Conservation (phyloP, 2,888 invertebrate species). For the Erebia epiphron region DNA sequence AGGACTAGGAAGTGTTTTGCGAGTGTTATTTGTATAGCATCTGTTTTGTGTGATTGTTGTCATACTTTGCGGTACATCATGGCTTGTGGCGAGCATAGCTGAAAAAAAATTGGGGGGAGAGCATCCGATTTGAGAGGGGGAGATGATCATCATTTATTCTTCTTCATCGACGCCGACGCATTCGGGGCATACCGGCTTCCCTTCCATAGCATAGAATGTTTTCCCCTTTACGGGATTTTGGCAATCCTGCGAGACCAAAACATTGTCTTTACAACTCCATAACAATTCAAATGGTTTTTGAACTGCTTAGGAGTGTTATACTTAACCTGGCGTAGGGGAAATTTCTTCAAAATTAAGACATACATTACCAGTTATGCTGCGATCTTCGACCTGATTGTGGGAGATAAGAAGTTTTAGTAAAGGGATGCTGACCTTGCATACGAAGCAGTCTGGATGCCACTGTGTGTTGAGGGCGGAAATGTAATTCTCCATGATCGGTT, state of each 20-base stretch:
- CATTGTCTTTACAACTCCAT: slow-evolving; percentile 40
- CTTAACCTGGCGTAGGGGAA: slow-evolving; percentile 63
- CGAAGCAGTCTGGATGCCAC: slow-evolving; percentile 99
- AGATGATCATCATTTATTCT: slow-evolving; percentile 77
- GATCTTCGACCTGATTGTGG: slow-evolving; percentile 7
- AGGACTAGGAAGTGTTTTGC: slow-evolving; percentile 58
- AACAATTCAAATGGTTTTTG: slow-evolving; percentile 21
- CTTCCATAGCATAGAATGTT: slow-evolving; percentile 98
- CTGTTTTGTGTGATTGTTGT: slow-evolving; percentile 42
- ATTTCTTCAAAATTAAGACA: slow-evolving; percentile 6
- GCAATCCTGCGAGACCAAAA: slow-evolving; percentile 90
- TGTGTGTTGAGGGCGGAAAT: slow-evolving; percentile 98
- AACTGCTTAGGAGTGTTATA: slow-evolving; percentile 52
- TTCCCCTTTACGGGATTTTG: slow-evolving; percentile 95
- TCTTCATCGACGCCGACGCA: slow-evolving; percentile 96
- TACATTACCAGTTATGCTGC: slow-evolving; percentile 44
- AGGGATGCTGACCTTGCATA: slow-evolving; percentile 94
- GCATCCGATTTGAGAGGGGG: slow-evolving; percentile 62
- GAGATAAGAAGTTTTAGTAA: slow-evolving; percentile 15
- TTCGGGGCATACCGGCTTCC: slow-evolving; percentile 96
- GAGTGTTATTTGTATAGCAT: slow-evolving; percentile 51
- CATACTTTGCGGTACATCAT: slow-evolving; percentile 50
- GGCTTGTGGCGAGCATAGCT: slow-evolving; percentile 72
- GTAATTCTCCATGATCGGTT: slow-evolving; percentile 98
- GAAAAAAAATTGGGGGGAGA: slow-evolving; percentile 74